Base-by-base conservation (phyloP, 2,888 invertebrate species). In the Patella pellucida region DNA sequence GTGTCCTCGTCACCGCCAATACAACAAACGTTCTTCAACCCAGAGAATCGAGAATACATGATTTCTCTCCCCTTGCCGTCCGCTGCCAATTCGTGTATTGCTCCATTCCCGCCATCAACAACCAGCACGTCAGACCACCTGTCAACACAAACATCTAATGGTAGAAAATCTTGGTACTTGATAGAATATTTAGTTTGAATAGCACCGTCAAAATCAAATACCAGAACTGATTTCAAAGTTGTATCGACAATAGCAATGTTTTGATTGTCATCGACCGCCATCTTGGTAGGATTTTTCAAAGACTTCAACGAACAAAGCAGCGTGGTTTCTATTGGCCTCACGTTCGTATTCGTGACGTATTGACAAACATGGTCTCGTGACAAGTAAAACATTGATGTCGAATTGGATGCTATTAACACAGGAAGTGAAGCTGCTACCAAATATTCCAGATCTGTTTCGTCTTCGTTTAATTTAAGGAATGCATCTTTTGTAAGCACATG, bases 21-120 rank as follows among this genome's bases (percentile, higher is more conserved):
- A 62, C 62, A 62, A 23, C 62, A 62, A 11, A 62, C 62, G 14
- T 62, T 62, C 62, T 62, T 62, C 12, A 62, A 14, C 19, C 62
- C 62, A 19, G 62, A 62, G 15, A 62, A 62, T 23, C 62, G 19
- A 19, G 62, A 62, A 62, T 62, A 62, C 62, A 62, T 62, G 62
- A 62, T 62, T 62, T 62, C 62, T 62, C 62, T 62, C 62, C 62
- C 62, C 14, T 62, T 9, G 11, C 62, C 62, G 62, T 62, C 62
- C 3, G 62, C 9, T n/a, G 62, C 19, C 14, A 62, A 23, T 23
- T 62, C 62, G 5, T 62, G 62, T 23, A 62, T 62, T 11, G 62
- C 62, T 23, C 23, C 62, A 14, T 62, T 62, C 19, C 19, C 62
- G 5, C 62, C 23, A 62, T 62, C 62, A 23, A 62, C 62, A 19